Base-by-base conservation (phyloP, 1,140 invertebrate genomes). In the Zaprionus vittiger region DNA sequence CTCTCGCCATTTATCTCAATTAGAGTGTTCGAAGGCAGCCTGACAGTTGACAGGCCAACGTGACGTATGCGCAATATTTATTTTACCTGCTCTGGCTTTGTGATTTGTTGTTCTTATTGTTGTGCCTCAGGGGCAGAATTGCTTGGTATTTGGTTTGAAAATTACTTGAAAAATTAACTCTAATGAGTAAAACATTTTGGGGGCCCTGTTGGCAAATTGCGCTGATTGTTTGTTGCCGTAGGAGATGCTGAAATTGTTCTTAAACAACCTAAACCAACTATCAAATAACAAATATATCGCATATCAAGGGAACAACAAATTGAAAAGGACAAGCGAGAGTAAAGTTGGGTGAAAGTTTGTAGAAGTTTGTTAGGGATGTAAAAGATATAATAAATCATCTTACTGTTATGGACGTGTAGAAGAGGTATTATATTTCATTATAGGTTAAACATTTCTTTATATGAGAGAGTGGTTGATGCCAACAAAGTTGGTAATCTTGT, bases 1-100 rank as follows among this genome's bases (percentile, higher is more conserved):
- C 34, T 37, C 41, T 55, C 12, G 61, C 38, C 70, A 87, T 79
- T 76, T 83, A 83, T 89, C 84, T 76, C 78, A 81, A 87, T 89
- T 83, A 89, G 57, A 61, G 47, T 31, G 65, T 55, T 6, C 47
- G n/a, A n/a, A 55, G 54, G 22, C 22, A 34, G 79, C 11, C 65
- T 26, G 70, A 69, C 37, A 47, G 57, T 61, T 83, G 83, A 70
- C 77, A 75, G 77, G 57, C 52, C 63, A 65, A 83, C 70, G 69
- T 75, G 80, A 59, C 67, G 73, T 87, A 73, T 71, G 54, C 71
- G 67, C 57, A 87, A 85, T 77, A 65, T 64, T 56, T 76, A 14
- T 59, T 69, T 62, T 57, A 73, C 71, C 65, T 62, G 34, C 67
- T 56, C 12, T 4, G 31, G 47, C 56, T 76, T 49, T 66, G 67